These are phyloP conservation scores for Equus quagga DNA, from an alignment of 2,113 vertebrate genomes.

Conservation along the genomic window DNA sequence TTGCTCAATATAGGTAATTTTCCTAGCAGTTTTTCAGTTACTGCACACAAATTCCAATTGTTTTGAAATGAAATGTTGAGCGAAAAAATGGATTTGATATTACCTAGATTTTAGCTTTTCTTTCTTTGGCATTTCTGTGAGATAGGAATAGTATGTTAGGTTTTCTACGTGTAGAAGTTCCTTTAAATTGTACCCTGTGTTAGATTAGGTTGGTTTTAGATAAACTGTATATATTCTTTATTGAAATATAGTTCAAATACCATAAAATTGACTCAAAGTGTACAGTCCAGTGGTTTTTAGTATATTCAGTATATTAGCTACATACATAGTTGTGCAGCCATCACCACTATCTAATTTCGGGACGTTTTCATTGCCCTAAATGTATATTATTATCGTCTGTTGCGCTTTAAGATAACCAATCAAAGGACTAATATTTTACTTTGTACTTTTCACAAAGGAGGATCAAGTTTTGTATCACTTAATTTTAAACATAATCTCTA, in stretches of 20 bases:
- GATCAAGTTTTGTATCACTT: background rate
- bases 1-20: background rate
- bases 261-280: background rate
- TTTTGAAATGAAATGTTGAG: background rate
- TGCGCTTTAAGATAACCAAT: background rate
- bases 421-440: background rate
- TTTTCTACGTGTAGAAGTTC: background rate
- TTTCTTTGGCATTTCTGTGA: background rate
- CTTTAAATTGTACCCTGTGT: background rate
- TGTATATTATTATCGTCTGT: background rate
- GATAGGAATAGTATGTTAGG: background rate
- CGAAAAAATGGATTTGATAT: background rate
- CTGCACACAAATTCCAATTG: background rate
- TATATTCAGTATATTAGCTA: background rate
- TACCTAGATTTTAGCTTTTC: background rate
- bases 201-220: background rate
- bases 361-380: background rate
- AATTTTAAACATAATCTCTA: background rate
- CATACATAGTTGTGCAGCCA: background rate
- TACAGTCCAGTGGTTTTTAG: background rate
- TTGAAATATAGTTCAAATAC: background rate
- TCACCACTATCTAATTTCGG: background rate
- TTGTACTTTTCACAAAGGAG: constrained; percentile 19
- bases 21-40: background rate
- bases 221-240: background rate